Evolutionary conservation across 2,888 invertebrate species (phyloP).

Genomic region (Dioctria rufipes): DNA sequence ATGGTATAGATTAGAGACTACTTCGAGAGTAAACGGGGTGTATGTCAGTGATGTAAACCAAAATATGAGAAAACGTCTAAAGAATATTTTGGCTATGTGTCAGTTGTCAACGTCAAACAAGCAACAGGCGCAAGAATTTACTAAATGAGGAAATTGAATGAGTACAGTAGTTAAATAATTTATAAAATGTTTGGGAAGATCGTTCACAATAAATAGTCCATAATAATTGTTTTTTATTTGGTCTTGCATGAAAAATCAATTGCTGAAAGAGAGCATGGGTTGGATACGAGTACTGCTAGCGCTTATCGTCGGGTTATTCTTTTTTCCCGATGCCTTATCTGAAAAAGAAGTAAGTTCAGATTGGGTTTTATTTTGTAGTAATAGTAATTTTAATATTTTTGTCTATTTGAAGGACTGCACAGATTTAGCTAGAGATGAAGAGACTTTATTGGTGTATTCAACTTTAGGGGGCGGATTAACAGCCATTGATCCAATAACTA

Average conservation of each 20-base stretch:
- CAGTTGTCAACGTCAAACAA: slow-evolving; percentile 13
- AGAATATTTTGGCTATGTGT: slow-evolving; percentile 29
- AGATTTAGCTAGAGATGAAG: slow-evolving; percentile 80
- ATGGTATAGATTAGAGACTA: too few species aligned
- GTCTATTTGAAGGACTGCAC: slow-evolving; percentile 73
- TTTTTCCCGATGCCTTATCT: slow-evolving; percentile 31
- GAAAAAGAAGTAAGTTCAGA: slow-evolving; percentile 51
- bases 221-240: background rate
- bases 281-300: slow-evolving; percentile 37
- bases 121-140: slow-evolving; percentile 6
- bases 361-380: background rate
- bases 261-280: background rate
- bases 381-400: background rate
- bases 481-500: slow-evolving; percentile 89
- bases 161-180: background rate
- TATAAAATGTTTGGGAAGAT: slow-evolving; percentile 7
- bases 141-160: background rate
- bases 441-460: slow-evolving; percentile 87
- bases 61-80: background rate
- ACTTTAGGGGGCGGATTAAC: slow-evolving; percentile 94
- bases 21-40: too few species aligned
- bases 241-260: slow-evolving; percentile 17
- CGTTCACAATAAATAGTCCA: slow-evolving; percentile 1
- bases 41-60: too few species aligned
- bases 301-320: slow-evolving; percentile 37